Base-by-base conservation (phyloP, 2,797 vertebrate genomes). In the Acestrorhynchus altus region DNA sequence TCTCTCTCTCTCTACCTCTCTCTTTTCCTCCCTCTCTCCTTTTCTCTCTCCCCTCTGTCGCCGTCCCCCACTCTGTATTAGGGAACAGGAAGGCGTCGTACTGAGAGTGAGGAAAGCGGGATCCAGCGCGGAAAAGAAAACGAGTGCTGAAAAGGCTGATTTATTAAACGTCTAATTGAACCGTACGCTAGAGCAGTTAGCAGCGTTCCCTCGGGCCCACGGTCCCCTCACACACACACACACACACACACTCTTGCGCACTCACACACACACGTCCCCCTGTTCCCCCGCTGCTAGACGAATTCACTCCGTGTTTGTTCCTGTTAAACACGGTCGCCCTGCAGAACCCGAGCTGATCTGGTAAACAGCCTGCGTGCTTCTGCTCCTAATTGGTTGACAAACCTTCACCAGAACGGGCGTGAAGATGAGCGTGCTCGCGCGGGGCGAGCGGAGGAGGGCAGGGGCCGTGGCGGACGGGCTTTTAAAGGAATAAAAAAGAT, bases 1-100 rank as follows among this genome's bases (percentile, higher is more conserved):
- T 8, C 18, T 60, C 20, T 57, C 24, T 28, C 90, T 80, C 88
- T 90, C 90, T 46, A 92, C 91, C 92, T 91, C 91, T 82, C 93
- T 92, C 93, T 91, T 87, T 49, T 40, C 49, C 28, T 47, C 42
- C 12, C 13, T 49, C n/a, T 15, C 31, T 63, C 40, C 22, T n/a
- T 31, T 59, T 51, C 72, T 22, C 60, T 68, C 61, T 59, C 59
- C 52, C 66, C 42, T 78, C 1, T 92, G n/a, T 92, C 92, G 91
- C 91, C 82, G 93, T 91, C 93, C 90, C 87, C 35, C 56, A 49
- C n/a, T 47, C 42, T n/a, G 11, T 42, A 40, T 22, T 79, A 64
- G 61, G 39, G 59, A 59, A 54, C 82, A 84, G 86, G 81, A 83
- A 77, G 78, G 69, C 57, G 65, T 73, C 73, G 20, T 79, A 73